phyloP scores from a whole-genome alignment of 2,113 vertebrate species.

The human region GRCh38 chrX:145846501-145847000 shows the following conservation, averaged over 20 bases:
- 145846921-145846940: neutral
- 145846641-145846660: neutral
- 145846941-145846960: neutral
- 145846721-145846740: neutral
- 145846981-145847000: neutral
- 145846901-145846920: neutral
- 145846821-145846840: neutral
- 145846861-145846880: neutral
- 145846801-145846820: neutral
- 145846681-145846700: neutral
- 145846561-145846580: slow-evolving; percentile 45
- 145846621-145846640: neutral
- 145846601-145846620: neutral
- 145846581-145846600: slow-evolving; percentile 56
- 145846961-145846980: neutral
- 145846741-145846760: neutral
- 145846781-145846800: neutral
- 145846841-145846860: neutral
- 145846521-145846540: slow-evolving; percentile 62
- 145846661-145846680: neutral
- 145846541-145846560: slow-evolving; percentile 40
- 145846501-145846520: slow-evolving; percentile 66
- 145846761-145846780: neutral
- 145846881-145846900: neutral
- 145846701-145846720: neutral